phyloP scores from a whole-genome alignment of 2,888 invertebrate species.

The Bombylius major region DNA sequence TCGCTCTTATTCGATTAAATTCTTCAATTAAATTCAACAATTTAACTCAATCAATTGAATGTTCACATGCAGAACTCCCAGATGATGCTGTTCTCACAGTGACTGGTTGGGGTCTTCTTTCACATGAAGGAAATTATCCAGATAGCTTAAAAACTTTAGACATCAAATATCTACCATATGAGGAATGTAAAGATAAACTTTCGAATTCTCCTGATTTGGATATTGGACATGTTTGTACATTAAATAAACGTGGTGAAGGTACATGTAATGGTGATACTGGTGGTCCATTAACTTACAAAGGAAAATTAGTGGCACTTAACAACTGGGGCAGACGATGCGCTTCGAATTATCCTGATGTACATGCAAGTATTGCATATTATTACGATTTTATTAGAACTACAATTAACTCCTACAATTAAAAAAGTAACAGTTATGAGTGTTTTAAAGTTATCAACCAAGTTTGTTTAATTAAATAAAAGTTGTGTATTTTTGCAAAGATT shows the following conservation, averaged over 20 bases:
- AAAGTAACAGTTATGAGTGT: neutral
- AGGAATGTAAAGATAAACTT: constrained; percentile 42
- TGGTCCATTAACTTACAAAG: constrained; percentile 24
- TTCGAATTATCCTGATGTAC: constrained; percentile 30
- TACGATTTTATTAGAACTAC: constrained; percentile 27
- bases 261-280: constrained; percentile 33
- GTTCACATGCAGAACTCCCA: constrained; percentile 40
- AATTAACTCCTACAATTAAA: constrained; percentile 9
- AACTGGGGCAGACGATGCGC: constrained; percentile 34
- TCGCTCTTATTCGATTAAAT: constrained; percentile 50
- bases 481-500: no score
- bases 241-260: constrained; percentile 44
- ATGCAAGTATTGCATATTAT: constrained; percentile 26
- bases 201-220: constrained; percentile 39
- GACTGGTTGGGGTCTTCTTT: constrained; percentile 50
- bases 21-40: constrained; percentile 41
- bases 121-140: constrained; percentile 39
- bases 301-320: constrained; percentile 27
- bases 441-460: no score
- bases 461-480: no score
- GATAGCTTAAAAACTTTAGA: constrained; percentile 45
- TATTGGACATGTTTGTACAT: constrained; percentile 46
- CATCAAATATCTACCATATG: constrained; percentile 42
- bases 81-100: constrained; percentile 41
- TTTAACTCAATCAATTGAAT: constrained; percentile 42